Percentiles rank a stretch among this genome's conserved stretches.
phyloP scores from a whole-genome alignment of 2,888 invertebrate species.

The Proisotoma minuta region DNA sequence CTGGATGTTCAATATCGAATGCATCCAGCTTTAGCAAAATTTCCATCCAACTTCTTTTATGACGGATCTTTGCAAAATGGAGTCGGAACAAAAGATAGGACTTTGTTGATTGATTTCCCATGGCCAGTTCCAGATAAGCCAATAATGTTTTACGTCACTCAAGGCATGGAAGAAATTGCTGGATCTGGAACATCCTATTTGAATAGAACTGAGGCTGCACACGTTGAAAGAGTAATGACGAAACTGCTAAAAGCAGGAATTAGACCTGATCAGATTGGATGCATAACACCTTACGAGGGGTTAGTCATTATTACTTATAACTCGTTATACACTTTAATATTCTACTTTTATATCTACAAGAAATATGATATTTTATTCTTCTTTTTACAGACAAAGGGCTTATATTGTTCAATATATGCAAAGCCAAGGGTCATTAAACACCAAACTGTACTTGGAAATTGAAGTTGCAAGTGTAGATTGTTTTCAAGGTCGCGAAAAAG shows the following conservation, averaged over 20 bases:
- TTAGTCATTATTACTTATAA: background rate
- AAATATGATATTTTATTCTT: background rate
- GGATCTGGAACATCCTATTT: slow-evolving; percentile 97
- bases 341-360: background rate
- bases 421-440: slow-evolving; percentile 93
- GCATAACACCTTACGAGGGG: slow-evolving; percentile 96
- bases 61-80: slow-evolving; percentile 99
- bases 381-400: slow-evolving; percentile 66
- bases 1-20: slow-evolving; percentile 97
- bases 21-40: slow-evolving; percentile 96
- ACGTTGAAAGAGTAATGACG: slow-evolving; percentile 96
- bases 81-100: slow-evolving; percentile 86
- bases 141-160: slow-evolving; percentile 98
- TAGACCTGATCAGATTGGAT: slow-evolving; percentile 95
- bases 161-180: slow-evolving; percentile 97
- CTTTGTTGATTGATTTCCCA: slow-evolving; percentile 85
- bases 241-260: slow-evolving; percentile 90
- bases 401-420: slow-evolving; percentile 97
- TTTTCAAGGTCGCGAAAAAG: slow-evolving; percentile 98
- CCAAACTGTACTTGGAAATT: slow-evolving; percentile 94
- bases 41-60: slow-evolving; percentile 99
- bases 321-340: background rate
- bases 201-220: slow-evolving; percentile 96
- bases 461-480: slow-evolving; percentile 99
- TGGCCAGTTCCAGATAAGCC: slow-evolving; percentile 96